Evolutionary conservation across 2,888 invertebrate genomes (phyloP).

Genomic region (Tachystola acroxantha): DNA sequence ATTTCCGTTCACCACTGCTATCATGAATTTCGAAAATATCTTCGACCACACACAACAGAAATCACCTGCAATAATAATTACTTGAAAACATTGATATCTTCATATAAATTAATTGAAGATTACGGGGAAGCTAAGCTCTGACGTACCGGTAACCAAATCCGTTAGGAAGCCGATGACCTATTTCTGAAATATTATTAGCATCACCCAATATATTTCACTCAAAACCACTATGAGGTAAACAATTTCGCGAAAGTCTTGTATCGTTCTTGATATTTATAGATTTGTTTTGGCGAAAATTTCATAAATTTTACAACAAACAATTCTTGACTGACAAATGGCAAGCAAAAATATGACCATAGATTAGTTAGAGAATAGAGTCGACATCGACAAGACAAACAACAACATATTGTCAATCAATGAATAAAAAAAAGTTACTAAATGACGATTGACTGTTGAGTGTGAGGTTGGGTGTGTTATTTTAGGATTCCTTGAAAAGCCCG

Average conservation of each 20-base stretch:
- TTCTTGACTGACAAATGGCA: not conserved
- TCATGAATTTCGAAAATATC: conserved; percentile 39
- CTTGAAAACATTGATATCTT: conserved; percentile 12
- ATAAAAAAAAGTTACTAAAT: too few species aligned
- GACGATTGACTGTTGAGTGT: too few species aligned
- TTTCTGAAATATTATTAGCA: conserved; percentile 52
- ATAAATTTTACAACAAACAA: conserved; percentile 29
- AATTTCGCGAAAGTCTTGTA: conserved; percentile 35
- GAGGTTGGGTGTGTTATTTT: too few species aligned
- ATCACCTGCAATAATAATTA: conserved; percentile 35
- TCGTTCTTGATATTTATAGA: conserved; percentile 54
- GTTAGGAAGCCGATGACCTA: conserved; percentile 45
- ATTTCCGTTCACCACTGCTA: conserved; percentile 48
- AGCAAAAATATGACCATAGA: too few species aligned
- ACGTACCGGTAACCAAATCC: conserved; percentile 75
- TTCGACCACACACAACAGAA: conserved; percentile 29
- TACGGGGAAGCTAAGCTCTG: conserved; percentile 38
- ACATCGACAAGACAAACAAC: not conserved
- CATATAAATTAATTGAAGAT: conserved; percentile 26
- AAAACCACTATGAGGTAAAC: conserved; percentile 27
- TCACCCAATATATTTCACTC: conserved; percentile 24
- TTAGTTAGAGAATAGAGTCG: too few species aligned
- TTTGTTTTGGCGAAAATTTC: conserved; percentile 38
- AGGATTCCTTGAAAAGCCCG: too few species aligned
- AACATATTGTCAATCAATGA: too few species aligned